Percentiles rank a stretch among this genome's conserved stretches.
Evolutionary conservation across 1,140 invertebrate genomes (phyloP).

Genomic region (Ceratina australensis): DNA sequence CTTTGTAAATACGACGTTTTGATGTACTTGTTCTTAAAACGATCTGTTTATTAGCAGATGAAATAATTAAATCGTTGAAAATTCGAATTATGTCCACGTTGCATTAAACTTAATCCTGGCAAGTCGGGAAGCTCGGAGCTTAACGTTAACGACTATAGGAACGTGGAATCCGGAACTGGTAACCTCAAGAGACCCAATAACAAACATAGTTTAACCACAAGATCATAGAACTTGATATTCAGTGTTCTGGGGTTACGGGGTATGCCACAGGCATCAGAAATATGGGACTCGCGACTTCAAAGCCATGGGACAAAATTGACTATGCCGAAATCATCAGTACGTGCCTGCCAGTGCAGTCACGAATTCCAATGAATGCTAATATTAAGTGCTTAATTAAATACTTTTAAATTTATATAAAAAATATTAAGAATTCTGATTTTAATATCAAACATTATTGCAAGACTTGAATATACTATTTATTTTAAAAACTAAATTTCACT

Average conservation of each 20-base stretch:
- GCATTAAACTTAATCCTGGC: not conserved
- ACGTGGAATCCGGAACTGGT: not conserved
- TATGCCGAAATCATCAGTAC: not conserved
- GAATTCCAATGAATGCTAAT: not conserved
- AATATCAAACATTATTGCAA: too few relatives aligned
- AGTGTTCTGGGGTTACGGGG: not conserved
- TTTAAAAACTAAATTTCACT: too few relatives aligned
- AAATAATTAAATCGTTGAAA: not conserved
- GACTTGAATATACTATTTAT: too few relatives aligned
- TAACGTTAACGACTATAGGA: not conserved
- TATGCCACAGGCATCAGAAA: not conserved
- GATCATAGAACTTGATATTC: not conserved
- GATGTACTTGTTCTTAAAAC: too few relatives aligned
- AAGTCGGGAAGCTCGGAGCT: not conserved
- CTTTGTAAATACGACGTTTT: too few relatives aligned
- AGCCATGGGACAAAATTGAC: too few relatives aligned
- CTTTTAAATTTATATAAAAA: too few relatives aligned
- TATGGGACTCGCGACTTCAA: not conserved
- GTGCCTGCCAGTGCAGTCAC: too few relatives aligned
- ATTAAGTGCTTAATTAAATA: too few relatives aligned
- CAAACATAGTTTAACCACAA: constrained; percentile 4
- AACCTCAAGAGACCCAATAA: not conserved
- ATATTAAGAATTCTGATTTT: too few relatives aligned
- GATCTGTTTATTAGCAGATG: too few relatives aligned
- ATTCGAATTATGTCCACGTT: not conserved